Evolutionary conservation across 2,888 invertebrate genomes (phyloP).

Genomic region (Agrotis segetum): DNA sequence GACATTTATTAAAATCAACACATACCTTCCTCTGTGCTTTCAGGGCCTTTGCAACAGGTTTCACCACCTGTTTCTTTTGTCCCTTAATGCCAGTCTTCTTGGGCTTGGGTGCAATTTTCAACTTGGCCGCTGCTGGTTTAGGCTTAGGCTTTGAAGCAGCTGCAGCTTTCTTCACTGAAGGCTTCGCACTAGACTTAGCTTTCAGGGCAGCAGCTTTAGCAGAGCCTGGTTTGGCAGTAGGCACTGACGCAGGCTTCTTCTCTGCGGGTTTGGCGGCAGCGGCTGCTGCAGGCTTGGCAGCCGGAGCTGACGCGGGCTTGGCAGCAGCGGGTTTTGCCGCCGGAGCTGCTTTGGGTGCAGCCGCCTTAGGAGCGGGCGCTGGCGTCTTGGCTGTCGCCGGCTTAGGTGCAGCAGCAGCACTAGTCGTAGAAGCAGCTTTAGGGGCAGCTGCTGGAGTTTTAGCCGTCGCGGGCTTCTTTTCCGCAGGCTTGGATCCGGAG

Average conservation of each 20-base stretch:
- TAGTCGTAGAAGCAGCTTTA: constrained; percentile 79
- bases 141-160: constrained; percentile 88
- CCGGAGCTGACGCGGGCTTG: constrained; percentile 87
- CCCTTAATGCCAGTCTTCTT: constrained; percentile 91
- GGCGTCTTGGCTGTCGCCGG: constrained; percentile 84
- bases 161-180: constrained; percentile 89
- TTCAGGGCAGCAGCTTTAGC: constrained; percentile 89
- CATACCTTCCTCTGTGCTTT: constrained; percentile 96
- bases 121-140: constrained; percentile 87
- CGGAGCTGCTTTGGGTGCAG: constrained; percentile 82
- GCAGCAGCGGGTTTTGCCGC: constrained; percentile 84
- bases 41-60: constrained; percentile 94
- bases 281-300: constrained; percentile 85
- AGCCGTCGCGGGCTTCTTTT: constrained; percentile 85
- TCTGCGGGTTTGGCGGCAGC: constrained; percentile 80
- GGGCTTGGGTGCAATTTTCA: constrained; percentile 89
- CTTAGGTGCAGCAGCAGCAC: constrained; percentile 75
- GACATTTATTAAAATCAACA: constrained; percentile 4
- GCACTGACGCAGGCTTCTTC: constrained; percentile 82
- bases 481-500: constrained; percentile 86
- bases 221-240: constrained; percentile 89
- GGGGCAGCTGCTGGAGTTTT: constrained; percentile 87
- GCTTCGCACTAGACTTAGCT: constrained; percentile 88
- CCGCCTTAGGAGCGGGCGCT: constrained; percentile 86
- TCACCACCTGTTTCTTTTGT: constrained; percentile 88